A percentile compares a stretch with the other conserved stretches of the same genome.
Conservation (phyloP, 2,888 invertebrate species). For the Agrochola circellaris region DNA sequence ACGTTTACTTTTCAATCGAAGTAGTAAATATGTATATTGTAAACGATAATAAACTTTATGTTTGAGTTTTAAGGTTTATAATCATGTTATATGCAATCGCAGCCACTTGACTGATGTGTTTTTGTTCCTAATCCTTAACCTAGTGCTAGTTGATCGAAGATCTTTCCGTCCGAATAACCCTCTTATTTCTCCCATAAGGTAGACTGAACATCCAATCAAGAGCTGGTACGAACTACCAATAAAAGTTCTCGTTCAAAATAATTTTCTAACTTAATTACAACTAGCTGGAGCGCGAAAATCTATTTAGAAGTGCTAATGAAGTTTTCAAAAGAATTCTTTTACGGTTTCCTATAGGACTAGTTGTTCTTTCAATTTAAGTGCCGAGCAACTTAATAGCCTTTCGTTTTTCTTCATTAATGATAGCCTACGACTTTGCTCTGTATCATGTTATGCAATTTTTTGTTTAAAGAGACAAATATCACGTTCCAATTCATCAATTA, state of each 20-base stretch:
- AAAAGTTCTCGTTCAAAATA: constrained; percentile 35
- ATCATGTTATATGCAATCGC: too few relatives aligned
- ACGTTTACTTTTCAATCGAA: too few relatives aligned
- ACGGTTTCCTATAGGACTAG: constrained; percentile 40
- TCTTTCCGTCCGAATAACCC: not conserved
- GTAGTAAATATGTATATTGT: too few relatives aligned
- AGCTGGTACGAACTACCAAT: constrained; percentile 20
- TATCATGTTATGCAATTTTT: not conserved
- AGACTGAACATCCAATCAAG: constrained; percentile 28
- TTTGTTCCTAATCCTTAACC: too few relatives aligned
- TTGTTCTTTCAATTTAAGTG: constrained; percentile 39
- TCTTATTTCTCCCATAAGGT: not conserved
- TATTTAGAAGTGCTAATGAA: constrained; percentile 54
- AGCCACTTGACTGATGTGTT: too few relatives aligned
- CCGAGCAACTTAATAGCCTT: constrained; percentile 19
- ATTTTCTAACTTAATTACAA: constrained; percentile 45
- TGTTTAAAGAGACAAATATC: not conserved
- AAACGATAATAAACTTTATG: too few relatives aligned
- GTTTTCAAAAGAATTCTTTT: constrained; percentile 40
- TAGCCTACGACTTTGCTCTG: constrained; percentile 1
- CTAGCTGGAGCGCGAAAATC: constrained; percentile 36
- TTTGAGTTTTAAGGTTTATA: too few relatives aligned
- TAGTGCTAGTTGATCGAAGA: too few relatives aligned
- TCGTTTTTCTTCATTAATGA: not conserved
- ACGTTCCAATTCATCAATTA: not conserved